A percentile compares a stretch with the other conserved stretches of the same genome.
Evolutionary conservation across 2,113 vertebrate genomes (phyloP).

Genomic region (Scophthalmus maximus): DNA sequence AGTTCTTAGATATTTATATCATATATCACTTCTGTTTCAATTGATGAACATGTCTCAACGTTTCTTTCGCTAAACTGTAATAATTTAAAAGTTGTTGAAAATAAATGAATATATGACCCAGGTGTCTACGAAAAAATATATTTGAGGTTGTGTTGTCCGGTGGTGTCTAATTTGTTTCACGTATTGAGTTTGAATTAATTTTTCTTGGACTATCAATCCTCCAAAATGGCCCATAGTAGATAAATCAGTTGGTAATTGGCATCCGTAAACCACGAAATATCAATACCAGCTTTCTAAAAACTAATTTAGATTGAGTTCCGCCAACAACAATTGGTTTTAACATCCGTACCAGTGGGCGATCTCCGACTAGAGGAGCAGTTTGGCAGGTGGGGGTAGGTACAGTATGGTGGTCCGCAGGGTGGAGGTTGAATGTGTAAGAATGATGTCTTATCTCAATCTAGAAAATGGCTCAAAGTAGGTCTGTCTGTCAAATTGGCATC

Average conservation of each 20-base stretch:
- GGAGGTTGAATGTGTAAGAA: conserved; percentile 46
- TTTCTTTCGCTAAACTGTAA: background rate
- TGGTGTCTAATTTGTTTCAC: too few relatives aligned
- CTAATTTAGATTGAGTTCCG: background rate
- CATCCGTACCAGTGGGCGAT: too few relatives aligned
- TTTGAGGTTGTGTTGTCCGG: too few relatives aligned
- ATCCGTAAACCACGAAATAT: background rate
- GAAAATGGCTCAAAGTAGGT: too few relatives aligned
- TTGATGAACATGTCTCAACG: background rate
- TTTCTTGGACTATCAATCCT: too few relatives aligned
- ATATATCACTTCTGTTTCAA: background rate
- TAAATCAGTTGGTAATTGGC: background rate
- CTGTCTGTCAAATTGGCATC: background rate
- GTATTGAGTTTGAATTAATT: too few relatives aligned
- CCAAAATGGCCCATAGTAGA: too few relatives aligned
- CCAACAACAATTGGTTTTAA: background rate
- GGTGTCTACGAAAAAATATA: too few relatives aligned
- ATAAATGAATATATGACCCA: too few relatives aligned
- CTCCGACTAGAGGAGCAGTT: background rate
- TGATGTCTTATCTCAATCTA: conserved; percentile 19
- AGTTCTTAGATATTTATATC: background rate
- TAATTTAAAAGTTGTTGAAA: too few relatives aligned
- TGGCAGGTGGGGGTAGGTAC: background rate
- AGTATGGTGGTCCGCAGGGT: too few relatives aligned
- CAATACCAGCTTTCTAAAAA: background rate